A percentile compares a stretch with the other conserved stretches of the same genome.
Evolutionary conservation across 2,113 vertebrate species (phyloP).

Genomic region (Seriola quinqueradiata): DNA sequence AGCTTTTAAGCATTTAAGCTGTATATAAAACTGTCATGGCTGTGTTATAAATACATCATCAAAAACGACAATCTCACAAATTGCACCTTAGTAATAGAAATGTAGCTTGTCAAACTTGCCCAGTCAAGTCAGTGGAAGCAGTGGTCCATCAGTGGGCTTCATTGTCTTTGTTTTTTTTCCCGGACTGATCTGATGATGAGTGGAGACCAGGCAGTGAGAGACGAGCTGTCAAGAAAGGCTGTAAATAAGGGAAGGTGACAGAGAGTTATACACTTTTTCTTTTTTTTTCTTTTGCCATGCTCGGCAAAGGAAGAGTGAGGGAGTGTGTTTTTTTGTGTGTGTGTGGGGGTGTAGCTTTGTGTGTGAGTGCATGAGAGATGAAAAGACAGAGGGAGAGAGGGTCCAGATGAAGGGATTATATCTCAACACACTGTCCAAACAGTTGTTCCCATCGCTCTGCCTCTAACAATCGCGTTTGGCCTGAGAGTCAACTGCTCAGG

Average conservation of each 20-base stretch:
- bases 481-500: constrained; percentile 49
- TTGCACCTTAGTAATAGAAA: background rate
- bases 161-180: background rate
- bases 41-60: background rate
- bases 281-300: background rate
- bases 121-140: background rate
- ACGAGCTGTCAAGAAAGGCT: constrained; percentile 33
- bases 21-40: too few species aligned
- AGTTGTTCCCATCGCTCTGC: constrained; percentile 67
- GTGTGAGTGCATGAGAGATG: constrained; percentile 35
- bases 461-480: constrained; percentile 63
- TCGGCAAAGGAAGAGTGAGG: background rate
- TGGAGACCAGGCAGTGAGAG: constrained; percentile 24
- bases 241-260: constrained; percentile 45
- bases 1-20: too few species aligned
- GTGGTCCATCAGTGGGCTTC: background rate
- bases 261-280: background rate
- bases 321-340: background rate
- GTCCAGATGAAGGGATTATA: constrained; percentile 79
- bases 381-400: constrained; percentile 52
- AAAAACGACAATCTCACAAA: background rate
- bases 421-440: constrained; percentile 72
- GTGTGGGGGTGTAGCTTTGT: constrained; percentile 9
- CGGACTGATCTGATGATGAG: constrained; percentile 18
- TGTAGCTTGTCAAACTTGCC: background rate